Base-by-base conservation (phyloP, 2,888 invertebrate species). In the Zhuqinia jingwanae region DNA sequence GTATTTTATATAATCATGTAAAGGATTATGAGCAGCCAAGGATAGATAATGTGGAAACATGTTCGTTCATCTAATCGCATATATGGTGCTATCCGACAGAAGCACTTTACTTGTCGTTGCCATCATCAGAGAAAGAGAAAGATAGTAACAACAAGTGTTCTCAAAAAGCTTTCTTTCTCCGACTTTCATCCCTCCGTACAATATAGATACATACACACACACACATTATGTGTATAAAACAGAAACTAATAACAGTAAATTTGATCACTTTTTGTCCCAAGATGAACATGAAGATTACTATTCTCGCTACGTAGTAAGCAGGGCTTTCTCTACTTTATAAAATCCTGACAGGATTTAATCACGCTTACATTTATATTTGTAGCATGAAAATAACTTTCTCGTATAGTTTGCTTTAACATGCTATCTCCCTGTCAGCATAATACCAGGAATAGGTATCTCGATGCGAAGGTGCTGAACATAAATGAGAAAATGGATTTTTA, bases 101-200 rank as follows among this genome's bases (percentile, higher is more conserved):
- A 20, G n/a, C 70, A 27, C 50, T 73, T 13, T 70, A 42, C 20
- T 27, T 20, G 8, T 47, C 27, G 17, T 25, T 68, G 60, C 2
- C 36, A 60, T 22, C 10, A 70, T 45, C n/a, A n/a, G n/a, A n/a
- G n/a, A n/a, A n/a, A n/a, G n/a, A n/a, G n/a, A n/a, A n/a, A n/a
- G n/a, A n/a, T n/a, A n/a, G 36, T 36, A 36, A 36, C 36, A 78
- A 63, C 77, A 78, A 78, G 77, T 78, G 77, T 78, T 60, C 42
- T 36, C 25, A 45, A 78, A 78, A 63, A 60, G 17, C 77, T 20
- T 45, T 60, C 60, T 17, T n/a, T 65, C 42, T 15, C n/a, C 53
- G n/a, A n/a, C n/a, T 45, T 11, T 45, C 11, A 68, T 22, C 42
- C 36, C 36, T 36, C 8, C 8, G 36, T 22, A 68, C n/a, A 53